A percentile compares a stretch with the other conserved stretches of the same genome.
Conservation (phyloP, 2,113 vertebrate genomes). For the Syngnathoides biaculeatus region DNA sequence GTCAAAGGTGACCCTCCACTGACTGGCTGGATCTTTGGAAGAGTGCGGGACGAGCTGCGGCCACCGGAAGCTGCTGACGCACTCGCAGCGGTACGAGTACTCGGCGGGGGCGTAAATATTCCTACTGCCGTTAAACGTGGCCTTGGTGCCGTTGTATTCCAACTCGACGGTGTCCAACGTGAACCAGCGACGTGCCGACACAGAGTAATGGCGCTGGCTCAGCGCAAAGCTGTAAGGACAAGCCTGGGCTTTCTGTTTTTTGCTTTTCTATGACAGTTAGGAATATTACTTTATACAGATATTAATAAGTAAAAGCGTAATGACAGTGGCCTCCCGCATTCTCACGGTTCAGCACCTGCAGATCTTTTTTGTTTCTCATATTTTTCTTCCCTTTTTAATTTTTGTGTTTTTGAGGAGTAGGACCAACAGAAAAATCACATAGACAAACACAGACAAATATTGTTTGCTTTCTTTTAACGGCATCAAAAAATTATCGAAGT, state of each 20-base stretch:
- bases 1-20: slow-evolving; percentile 76
- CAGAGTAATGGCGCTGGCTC: slow-evolving; percentile 70
- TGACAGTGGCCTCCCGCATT: no score
- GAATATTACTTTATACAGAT: background rate
- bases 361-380: no score
- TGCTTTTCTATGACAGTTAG: background rate
- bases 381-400: no score
- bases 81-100: slow-evolving; percentile 83
- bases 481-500: no score
- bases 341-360: no score
- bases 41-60: slow-evolving; percentile 61
- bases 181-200: slow-evolving; percentile 83
- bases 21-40: slow-evolving; percentile 62
- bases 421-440: no score
- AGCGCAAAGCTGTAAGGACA: slow-evolving; percentile 72
- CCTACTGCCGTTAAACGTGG: slow-evolving; percentile 76
- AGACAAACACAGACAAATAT: no score
- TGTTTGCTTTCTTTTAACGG: no score
- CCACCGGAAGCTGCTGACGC: slow-evolving; percentile 65
- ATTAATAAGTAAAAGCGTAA: no score
- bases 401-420: no score
- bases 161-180: slow-evolving; percentile 75
- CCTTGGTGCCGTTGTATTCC: slow-evolving; percentile 63
- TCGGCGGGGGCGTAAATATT: slow-evolving; percentile 77
- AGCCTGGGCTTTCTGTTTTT: background rate